Evolutionary conservation across 2,797 vertebrate genomes (phyloP).

Genomic region (Hoplostethus atlanticus): DNA sequence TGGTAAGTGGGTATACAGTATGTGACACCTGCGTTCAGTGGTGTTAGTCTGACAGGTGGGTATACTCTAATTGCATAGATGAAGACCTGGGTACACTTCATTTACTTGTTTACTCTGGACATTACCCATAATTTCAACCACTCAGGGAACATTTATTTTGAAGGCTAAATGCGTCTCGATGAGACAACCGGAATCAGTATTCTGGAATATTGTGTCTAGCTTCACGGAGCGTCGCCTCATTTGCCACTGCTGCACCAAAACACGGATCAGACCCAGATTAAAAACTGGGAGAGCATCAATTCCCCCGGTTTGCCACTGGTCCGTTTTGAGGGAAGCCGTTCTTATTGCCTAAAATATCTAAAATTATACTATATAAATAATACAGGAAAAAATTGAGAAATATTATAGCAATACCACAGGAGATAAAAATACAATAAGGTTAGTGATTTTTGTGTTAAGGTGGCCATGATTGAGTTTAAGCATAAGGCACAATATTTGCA

Average conservation of each 20-base stretch:
- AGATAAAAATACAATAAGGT: neutral
- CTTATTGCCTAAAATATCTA: conserved; percentile 13
- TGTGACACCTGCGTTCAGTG: too few relatives aligned
- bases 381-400: too few relatives aligned
- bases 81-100: too few relatives aligned
- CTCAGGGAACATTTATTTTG: conserved; percentile 32
- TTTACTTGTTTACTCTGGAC: too few relatives aligned
- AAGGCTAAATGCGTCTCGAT: neutral
- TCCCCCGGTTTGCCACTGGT: neutral
- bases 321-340: neutral
- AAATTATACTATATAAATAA: too few relatives aligned
- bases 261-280: conserved; percentile 44
- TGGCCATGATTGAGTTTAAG: neutral
- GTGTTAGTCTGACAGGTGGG: too few relatives aligned
- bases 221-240: neutral
- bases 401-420: neutral
- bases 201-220: neutral
- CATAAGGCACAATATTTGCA: too few relatives aligned
- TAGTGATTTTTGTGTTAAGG: neutral
- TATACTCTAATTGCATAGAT: too few relatives aligned
- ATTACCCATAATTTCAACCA: too few relatives aligned
- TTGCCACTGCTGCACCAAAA: conserved; percentile 49
- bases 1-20: too few relatives aligned
- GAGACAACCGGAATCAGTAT: neutral
- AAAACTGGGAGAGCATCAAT: conserved; percentile 7